Evolutionary conservation across 2,888 invertebrate genomes (phyloP).

Genomic region (Philereme vetulata): DNA sequence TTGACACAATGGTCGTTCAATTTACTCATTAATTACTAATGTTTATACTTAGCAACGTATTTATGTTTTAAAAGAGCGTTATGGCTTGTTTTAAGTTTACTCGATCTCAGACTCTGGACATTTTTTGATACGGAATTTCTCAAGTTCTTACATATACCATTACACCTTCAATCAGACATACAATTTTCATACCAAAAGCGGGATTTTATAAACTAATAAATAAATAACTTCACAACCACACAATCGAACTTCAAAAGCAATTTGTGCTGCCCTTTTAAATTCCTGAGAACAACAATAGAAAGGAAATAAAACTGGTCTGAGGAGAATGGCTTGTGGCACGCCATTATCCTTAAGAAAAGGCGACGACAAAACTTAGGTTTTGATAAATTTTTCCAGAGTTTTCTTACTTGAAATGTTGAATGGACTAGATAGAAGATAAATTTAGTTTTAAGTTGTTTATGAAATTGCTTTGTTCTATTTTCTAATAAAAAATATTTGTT

Average conservation of each 20-base stretch:
- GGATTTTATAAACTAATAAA: not conserved
- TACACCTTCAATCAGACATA: conserved; percentile 1
- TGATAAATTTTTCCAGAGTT: conserved; percentile 13
- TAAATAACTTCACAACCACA: conserved; percentile 10
- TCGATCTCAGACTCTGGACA: too few species aligned
- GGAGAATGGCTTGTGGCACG: conserved; percentile 15
- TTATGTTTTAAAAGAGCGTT: too few species aligned
- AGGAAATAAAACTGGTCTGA: conserved; percentile 13
- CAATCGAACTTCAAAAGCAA: conserved; percentile 27
- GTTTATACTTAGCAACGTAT: too few species aligned
- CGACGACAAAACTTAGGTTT: conserved; percentile 6
- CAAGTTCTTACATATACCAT: conserved; percentile 5
- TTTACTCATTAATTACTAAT: too few species aligned
- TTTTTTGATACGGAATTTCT: not conserved
- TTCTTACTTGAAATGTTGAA: not conserved
- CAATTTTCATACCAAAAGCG: conserved; percentile 2
- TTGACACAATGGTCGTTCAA: too few species aligned
- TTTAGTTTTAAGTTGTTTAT: too few species aligned
- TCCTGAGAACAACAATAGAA: conserved; percentile 12
- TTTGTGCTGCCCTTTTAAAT: conserved; percentile 20
- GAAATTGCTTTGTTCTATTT: too few species aligned
- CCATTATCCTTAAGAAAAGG: conserved; percentile 15
- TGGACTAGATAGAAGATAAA: not conserved
- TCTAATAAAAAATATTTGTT: too few species aligned
- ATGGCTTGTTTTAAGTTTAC: too few species aligned